Evolutionary conservation across 2,888 invertebrate species (phyloP), one percentile per base, ranked within the genome.

Genomic region (Nipponacmea schrenckii): DNA sequence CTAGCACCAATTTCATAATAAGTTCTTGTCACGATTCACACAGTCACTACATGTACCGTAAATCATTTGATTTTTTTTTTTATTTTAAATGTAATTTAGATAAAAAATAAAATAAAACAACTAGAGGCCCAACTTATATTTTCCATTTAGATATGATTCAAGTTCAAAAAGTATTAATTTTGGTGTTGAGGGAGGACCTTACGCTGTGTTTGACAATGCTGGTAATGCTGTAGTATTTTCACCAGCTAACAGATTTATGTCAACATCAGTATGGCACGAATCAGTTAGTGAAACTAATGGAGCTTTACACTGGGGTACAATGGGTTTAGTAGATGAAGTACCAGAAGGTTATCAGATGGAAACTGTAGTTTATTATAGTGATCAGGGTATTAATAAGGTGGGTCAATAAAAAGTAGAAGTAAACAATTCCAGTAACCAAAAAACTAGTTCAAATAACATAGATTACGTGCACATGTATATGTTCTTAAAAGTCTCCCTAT

Each of bases 211-310:
- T 12, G 56, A 56, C 14, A 10, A 56, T 24, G 10, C 56, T 12
- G 56, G 56, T 10, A 56, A 56, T 56, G 24, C 56, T 56, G 56
- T 56, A 15, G 14, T 56, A 24, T 24, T 56, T 24, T 56, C 56
- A 20, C 56, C 56, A 24, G 20, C 24, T 14, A 56, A 24, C 14
- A 24, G 24, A 14, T 56, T 56, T 24, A 56, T 56, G 56, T 56
- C 56, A 12, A 12, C 56, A 56, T 56, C 56, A 24, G 20, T 56
- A 4, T 39, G 39, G 39, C 56, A 56, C 24, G 20, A 56, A 24
- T 24, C 12, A 24, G 56, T 8, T 14, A 56, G 56, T 56, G 24
- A 56, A 56, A 77, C 75, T 14, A 74, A 78, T n/a, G 39, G 39
- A 39, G 20, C 56, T 24, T 2, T 56, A 56, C 20, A 24, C 3